Conservation (phyloP, 2,113 vertebrate genomes). For the Empidonax alnorum region DNA sequence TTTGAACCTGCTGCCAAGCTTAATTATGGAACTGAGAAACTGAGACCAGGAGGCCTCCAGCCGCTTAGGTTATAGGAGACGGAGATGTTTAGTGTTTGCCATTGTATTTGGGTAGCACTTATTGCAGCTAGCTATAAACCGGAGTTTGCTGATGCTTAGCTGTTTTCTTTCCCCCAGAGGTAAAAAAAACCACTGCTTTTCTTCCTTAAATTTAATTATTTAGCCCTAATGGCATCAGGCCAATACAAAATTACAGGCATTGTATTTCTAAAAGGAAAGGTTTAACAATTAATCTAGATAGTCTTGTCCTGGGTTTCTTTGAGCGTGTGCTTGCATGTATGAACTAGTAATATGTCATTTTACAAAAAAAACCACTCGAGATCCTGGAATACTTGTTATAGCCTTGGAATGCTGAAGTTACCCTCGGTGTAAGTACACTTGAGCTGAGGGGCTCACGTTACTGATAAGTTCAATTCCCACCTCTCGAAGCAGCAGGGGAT, state of each 20-base stretch:
- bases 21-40: conserved; percentile 70
- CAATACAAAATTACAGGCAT: conserved; percentile 38
- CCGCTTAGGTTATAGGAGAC: conserved; percentile 45
- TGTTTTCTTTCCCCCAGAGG: conserved; percentile 26
- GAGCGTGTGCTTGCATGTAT: neutral
- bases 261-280: conserved; percentile 29
- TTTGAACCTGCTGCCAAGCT: conserved; percentile 75
- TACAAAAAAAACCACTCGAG: fast-evolving
- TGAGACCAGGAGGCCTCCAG: conserved; percentile 44
- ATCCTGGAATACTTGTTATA: neutral
- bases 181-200: neutral
- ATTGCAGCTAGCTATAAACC: conserved; percentile 29
- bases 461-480: neutral
- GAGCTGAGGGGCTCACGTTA: neutral
- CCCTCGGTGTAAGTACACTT: neutral
- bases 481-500: neutral
- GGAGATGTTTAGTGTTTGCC: conserved; percentile 11
- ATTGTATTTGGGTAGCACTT: conserved; percentile 27
- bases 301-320: neutral
- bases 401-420: neutral
- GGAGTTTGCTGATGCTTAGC: conserved; percentile 39
- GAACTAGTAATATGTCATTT: neutral
- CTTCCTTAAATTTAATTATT: conserved; percentile 42
- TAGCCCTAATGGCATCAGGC: conserved; percentile 39
- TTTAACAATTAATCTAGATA: neutral